phyloP scores from a whole-genome alignment of 1,140 invertebrate species.

The Drosophila eugracilis region DNA sequence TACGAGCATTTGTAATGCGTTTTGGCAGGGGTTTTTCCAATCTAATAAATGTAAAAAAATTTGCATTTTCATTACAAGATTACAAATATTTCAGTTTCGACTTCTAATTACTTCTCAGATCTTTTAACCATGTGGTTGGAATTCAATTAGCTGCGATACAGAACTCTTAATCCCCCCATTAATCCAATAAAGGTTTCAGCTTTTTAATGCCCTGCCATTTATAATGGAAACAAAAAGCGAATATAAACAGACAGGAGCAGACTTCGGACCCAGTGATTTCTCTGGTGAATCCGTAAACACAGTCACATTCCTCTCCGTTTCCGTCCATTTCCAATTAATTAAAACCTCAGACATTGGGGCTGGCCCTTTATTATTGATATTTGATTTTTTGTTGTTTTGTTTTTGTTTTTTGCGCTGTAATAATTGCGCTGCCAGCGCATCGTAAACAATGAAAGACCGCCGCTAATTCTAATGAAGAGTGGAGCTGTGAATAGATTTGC shows the following conservation, averaged over 20 bases:
- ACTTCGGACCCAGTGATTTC: conserved; percentile 11
- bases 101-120: neutral
- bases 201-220: conserved; percentile 35
- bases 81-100: too few relatives aligned
- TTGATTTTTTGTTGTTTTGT: too few relatives aligned
- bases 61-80: neutral
- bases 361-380: conserved; percentile 6
- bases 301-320: conserved; percentile 33
- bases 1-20: conserved; percentile 48
- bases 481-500: conserved; percentile 77
- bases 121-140: conserved; percentile 16
- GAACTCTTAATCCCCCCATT: conserved; percentile 10
- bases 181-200: conserved; percentile 40
- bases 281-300: conserved; percentile 41
- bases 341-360: conserved; percentile 30
- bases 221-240: conserved; percentile 20
- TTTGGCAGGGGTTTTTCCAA: neutral
- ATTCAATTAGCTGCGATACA: conserved; percentile 54
- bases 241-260: conserved; percentile 29
- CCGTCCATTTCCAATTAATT: conserved; percentile 38
- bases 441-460: conserved; percentile 66
- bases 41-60: conserved; percentile 16
- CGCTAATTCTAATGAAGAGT: conserved; percentile 70
- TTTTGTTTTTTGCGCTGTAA: conserved; percentile 57
- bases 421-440: conserved; percentile 54